A percentile compares a stretch with the other conserved stretches of the same genome.
Evolutionary conservation across 2,888 invertebrate species (phyloP).

Genomic region (Euproctis similis): DNA sequence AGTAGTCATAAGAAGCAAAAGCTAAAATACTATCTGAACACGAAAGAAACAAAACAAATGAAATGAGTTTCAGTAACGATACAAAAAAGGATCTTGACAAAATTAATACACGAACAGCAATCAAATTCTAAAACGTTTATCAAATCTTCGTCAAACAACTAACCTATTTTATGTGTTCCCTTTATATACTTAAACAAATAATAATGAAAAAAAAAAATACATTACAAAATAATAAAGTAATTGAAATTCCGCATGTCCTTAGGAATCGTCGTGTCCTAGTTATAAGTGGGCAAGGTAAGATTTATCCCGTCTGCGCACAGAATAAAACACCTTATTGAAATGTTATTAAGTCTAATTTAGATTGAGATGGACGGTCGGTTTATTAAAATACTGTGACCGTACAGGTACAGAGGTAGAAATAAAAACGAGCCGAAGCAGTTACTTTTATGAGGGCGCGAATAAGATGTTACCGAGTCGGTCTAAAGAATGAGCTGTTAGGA

Average conservation of each 20-base stretch:
- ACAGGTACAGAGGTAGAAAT: conserved; percentile 72
- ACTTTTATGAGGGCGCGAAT: conserved; percentile 77
- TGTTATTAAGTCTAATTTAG: conserved; percentile 31
- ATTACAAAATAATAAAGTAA: conserved; percentile 67
- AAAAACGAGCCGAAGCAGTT: conserved; percentile 75
- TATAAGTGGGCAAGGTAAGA: conserved; percentile 69
- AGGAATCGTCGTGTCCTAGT: conserved; percentile 65
- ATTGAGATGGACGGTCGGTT: conserved; percentile 37
- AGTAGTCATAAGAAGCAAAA: no score
- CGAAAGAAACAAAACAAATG: no score
- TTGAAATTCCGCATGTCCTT: conserved; percentile 72
- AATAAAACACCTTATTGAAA: conserved; percentile 27
- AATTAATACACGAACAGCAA: no score
- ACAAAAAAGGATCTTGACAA: no score
- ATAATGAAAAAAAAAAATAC: conserved; percentile 35
- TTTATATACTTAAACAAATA: no score
- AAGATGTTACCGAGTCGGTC: conserved; percentile 74
- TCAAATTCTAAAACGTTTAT: no score
- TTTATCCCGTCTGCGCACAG: conserved; percentile 26
- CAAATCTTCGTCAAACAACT: no score
- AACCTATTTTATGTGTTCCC: conserved; percentile 20
- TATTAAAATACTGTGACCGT: conserved; percentile 75
- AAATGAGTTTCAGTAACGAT: no score
- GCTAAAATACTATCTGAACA: no score
- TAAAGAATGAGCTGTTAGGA: conserved; percentile 57